A percentile compares a stretch with the other conserved stretches of the same genome.
phyloP scores from a whole-genome alignment of 2,888 invertebrate species.

The Heliconius cydno region DNA sequence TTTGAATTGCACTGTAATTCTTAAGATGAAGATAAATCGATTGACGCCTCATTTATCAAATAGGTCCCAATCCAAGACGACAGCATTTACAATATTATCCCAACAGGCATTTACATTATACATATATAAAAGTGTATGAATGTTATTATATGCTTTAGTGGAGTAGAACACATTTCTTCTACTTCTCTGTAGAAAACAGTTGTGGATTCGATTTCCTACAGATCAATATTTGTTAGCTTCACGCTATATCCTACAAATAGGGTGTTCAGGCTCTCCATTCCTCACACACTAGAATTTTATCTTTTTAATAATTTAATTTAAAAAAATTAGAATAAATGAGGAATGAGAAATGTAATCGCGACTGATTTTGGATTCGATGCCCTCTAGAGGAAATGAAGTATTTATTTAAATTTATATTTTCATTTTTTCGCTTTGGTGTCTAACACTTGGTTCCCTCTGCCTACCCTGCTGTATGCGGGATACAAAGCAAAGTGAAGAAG shows the following conservation, averaged over 20 bases:
- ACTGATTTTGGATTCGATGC: no score
- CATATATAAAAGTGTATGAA: neutral
- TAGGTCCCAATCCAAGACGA: neutral
- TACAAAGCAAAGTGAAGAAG: no score
- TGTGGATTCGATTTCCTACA: neutral
- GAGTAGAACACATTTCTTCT: no score
- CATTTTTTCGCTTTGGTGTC: no score
- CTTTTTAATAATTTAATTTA: neutral
- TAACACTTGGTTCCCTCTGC: no score
- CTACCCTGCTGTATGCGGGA: no score
- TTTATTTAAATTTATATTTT: no score
- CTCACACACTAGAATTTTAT: neutral
- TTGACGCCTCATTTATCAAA: slow-evolving; percentile 11
- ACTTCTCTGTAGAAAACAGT: neutral
- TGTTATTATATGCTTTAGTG: neutral
- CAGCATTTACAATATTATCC: slow-evolving; percentile 4
- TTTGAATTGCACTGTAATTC: neutral
- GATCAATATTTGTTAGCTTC: neutral
- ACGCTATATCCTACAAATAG: neutral
- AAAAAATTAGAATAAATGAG: no score
- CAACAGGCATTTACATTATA: neutral
- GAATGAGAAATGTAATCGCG: no score
- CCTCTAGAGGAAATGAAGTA: no score
- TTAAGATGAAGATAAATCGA: slow-evolving; percentile 15
- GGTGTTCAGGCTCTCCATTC: neutral